These are phyloP conservation scores for Glaucopsyche alexis DNA, from an alignment of 2,888 invertebrate genomes.

Conservation along the genomic window DNA sequence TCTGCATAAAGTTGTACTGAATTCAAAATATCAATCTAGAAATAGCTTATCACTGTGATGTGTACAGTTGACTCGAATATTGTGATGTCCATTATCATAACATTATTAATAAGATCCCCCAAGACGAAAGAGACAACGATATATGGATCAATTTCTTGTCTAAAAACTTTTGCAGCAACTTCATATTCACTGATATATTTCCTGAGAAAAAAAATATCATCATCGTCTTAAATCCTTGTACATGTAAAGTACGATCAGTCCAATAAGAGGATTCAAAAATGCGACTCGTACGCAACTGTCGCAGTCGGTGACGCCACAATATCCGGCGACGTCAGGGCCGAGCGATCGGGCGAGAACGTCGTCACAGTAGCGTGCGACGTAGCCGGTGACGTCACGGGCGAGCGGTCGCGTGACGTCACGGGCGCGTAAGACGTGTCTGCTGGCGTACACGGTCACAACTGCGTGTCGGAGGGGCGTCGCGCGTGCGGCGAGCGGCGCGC, in stretches of 20 bases:
- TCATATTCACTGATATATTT: not conserved
- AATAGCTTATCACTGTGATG: not conserved
- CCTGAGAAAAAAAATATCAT: not conserved
- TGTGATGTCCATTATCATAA: not conserved
- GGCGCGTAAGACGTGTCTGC: not conserved
- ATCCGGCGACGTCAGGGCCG: not conserved
- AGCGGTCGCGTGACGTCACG: not conserved
- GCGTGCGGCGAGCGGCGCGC: conserved; percentile 36
- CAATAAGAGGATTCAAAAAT: conserved; percentile 46
- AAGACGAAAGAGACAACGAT: not conserved
- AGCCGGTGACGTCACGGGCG: not conserved
- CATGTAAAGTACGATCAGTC: not conserved
- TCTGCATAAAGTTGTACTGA: not conserved
- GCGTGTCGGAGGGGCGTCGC: conserved; percentile 52
- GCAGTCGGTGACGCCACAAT: not conserved
- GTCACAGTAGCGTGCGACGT: not conserved
- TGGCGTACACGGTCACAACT: conserved; percentile 55
- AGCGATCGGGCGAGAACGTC: conserved; percentile 5
- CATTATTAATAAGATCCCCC: not conserved
- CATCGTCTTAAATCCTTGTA: not conserved
- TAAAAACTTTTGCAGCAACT: not conserved
- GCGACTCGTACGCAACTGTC: conserved; percentile 53
- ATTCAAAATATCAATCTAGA: not conserved
- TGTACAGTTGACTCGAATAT: not conserved
- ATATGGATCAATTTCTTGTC: not conserved